Conservation (phyloP, 2,888 invertebrate genomes). For the Hoplodrina blanda region DNA sequence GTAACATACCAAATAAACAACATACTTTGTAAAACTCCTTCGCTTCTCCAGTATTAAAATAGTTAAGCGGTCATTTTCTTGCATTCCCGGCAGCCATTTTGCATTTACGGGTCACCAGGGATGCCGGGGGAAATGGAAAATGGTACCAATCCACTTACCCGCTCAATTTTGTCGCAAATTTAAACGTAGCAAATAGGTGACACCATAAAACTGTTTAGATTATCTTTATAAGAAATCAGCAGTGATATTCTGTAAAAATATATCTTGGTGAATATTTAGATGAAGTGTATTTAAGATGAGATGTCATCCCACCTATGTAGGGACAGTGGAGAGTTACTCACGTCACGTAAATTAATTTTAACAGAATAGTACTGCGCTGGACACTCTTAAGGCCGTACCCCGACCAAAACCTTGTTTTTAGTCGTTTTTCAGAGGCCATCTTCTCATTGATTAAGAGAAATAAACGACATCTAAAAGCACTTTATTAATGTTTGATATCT, state of each 20-base stretch:
- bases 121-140: constrained; percentile 41
- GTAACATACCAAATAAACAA: constrained; percentile 11
- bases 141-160: constrained; percentile 55
- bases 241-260: background rate
- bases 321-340: background rate
- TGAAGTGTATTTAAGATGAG: background rate
- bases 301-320: no score
- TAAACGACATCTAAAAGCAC: no score
- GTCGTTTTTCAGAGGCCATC: no score
- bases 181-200: constrained; percentile 42
- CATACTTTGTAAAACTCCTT: constrained; percentile 17
- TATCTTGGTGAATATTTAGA: background rate
- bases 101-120: constrained; percentile 49
- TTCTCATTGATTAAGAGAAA: no score
- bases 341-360: no score
- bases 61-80: constrained; percentile 37
- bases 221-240: constrained; percentile 25
- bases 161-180: constrained; percentile 54
- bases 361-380: no score
- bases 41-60: constrained; percentile 33
- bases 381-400: no score
- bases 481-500: no score
- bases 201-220: constrained; percentile 29
- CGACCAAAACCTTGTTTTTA: no score
- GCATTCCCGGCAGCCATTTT: constrained; percentile 41